A percentile compares a stretch with the other conserved stretches of the same genome.
Conservation (phyloP, 2,888 invertebrate species). For the Tenthredo notha region DNA sequence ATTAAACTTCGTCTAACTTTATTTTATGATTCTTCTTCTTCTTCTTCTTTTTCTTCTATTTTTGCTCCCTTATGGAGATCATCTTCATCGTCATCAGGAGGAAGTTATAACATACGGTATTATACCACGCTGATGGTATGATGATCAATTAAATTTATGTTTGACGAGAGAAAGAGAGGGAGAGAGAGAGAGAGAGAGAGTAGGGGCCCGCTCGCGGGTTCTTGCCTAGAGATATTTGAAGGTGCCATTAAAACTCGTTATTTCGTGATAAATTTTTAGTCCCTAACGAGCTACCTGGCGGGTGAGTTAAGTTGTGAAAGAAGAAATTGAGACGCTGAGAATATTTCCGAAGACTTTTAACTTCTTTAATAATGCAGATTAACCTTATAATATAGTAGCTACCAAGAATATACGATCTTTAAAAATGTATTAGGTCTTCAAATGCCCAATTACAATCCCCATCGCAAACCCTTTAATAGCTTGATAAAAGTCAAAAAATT, state of each 20-base stretch:
- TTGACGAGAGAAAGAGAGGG: slow-evolving; percentile 32
- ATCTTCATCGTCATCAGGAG: not conserved
- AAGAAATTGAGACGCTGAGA: slow-evolving; percentile 37
- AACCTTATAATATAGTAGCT: slow-evolving; percentile 20
- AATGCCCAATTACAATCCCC: not conserved
- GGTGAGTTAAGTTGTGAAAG: slow-evolving; percentile 36
- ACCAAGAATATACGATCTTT: not conserved
- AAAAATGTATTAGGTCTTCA: not conserved
- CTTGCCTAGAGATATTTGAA: slow-evolving; percentile 10
- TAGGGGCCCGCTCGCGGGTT: not conserved
- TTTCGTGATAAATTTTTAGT: slow-evolving; percentile 49
- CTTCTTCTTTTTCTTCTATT: not conserved
- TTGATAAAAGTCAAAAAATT: not conserved
- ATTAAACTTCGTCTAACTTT: not conserved
- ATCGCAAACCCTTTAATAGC: not conserved
- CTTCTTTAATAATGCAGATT: slow-evolving; percentile 24
- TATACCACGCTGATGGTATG: not conserved
- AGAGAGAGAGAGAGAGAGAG: no score
- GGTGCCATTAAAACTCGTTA: slow-evolving; percentile 43
- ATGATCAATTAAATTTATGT: slow-evolving; percentile 48
- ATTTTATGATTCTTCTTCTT: not conserved
- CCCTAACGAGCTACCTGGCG: slow-evolving; percentile 44
- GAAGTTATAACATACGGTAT: slow-evolving; percentile 25
- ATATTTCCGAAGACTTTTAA: slow-evolving; percentile 19
- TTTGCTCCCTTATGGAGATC: not conserved